A percentile compares a stretch with the other conserved stretches of the same genome.
These are phyloP conservation scores for Pegoplata infirma DNA, from an alignment of 2,888 invertebrate genomes.

Conservation along the genomic window DNA sequence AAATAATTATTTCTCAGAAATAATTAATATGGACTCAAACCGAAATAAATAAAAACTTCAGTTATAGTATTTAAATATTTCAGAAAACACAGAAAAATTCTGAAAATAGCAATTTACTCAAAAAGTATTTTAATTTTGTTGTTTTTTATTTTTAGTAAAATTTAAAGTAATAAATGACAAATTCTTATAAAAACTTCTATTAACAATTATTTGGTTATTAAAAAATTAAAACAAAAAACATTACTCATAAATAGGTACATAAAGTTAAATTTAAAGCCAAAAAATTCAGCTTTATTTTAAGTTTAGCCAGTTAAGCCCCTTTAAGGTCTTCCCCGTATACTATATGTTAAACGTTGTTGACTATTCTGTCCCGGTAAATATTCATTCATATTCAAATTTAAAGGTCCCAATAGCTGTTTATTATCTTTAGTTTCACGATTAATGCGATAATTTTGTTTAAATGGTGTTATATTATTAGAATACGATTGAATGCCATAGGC, in stretches of 20 bases:
- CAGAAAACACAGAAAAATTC: no score
- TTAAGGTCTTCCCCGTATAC: conserved; percentile 67
- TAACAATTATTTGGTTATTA: conserved; percentile 13
- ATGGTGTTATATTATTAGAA: conserved; percentile 64
- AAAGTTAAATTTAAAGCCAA: no score
- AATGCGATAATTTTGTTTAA: conserved; percentile 72
- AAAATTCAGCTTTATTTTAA: no score
- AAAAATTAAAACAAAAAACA: background rate
- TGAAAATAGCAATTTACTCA: no score
- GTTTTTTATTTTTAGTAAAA: background rate
- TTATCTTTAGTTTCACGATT: conserved; percentile 74
- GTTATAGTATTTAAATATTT: no score
- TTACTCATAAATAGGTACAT: no score
- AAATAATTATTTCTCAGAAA: no score
- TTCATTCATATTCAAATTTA: conserved; percentile 75
- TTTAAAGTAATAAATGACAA: background rate
- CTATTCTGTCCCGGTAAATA: conserved; percentile 72
- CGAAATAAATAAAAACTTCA: no score
- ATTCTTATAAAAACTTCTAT: background rate
- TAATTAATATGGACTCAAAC: no score
- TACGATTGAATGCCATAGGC: conserved; percentile 71
- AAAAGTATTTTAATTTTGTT: no score
- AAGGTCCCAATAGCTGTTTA: conserved; percentile 66
- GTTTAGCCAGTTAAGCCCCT: no score
- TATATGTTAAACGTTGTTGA: conserved; percentile 63